A percentile compares a stretch with the other conserved stretches of the same genome.
Conservation (phyloP, 2,797 vertebrate species). For the Eulemur rubriventer region DNA sequence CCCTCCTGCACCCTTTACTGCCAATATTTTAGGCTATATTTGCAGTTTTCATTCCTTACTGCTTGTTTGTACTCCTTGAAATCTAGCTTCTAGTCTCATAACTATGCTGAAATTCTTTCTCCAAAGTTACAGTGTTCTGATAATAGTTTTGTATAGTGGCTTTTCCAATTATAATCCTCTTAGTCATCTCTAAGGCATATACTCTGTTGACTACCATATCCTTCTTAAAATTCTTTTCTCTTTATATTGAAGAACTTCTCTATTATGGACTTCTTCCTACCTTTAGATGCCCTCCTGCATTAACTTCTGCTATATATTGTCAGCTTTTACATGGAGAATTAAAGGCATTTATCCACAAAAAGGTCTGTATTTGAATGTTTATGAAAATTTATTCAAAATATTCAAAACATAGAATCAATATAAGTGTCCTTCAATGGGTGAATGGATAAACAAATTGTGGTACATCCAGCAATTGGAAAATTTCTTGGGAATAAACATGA, state of each 20-base stretch:
- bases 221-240: not conserved
- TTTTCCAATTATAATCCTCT: not conserved
- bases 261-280: not conserved
- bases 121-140: not conserved
- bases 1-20: not conserved
- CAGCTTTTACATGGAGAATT: not conserved
- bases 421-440: not conserved
- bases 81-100: not conserved
- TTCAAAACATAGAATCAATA: not conserved
- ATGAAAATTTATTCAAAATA: not conserved
- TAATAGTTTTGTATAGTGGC: conserved; percentile 12
- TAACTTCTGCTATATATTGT: not conserved
- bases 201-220: not conserved
- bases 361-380: not conserved
- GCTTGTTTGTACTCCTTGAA: conserved; percentile 1
- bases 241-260: not conserved
- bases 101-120: not conserved
- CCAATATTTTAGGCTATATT: not conserved
- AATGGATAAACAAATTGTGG: not conserved
- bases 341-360: not conserved
- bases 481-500: conserved; percentile 20
- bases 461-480: not conserved
- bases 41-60: not conserved
- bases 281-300: not conserved
- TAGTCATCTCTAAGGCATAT: not conserved